These are phyloP conservation scores for Psephotus haematonotus DNA, from an alignment of 2,113 vertebrate genomes.

Conservation along the genomic window DNA sequence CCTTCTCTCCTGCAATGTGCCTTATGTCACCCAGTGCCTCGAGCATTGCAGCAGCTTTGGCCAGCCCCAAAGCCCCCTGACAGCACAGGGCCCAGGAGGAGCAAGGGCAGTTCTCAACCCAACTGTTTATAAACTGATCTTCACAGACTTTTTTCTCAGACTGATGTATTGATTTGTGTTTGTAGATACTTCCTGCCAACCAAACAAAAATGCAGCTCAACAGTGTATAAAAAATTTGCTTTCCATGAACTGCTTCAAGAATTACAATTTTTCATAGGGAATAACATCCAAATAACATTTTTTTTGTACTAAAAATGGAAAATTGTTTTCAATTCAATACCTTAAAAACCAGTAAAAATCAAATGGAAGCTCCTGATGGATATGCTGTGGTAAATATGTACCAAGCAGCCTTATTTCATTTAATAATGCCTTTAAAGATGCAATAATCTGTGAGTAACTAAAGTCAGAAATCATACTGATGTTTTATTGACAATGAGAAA, in stretches of 20 bases:
- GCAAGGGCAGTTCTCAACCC: accelerated
- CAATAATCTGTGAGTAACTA: neutral
- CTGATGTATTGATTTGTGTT: neutral
- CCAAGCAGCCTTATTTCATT: neutral
- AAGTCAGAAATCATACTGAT: neutral
- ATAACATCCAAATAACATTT: neutral
- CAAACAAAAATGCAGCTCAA: neutral
- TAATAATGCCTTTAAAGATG: neutral
- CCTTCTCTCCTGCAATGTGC: neutral
- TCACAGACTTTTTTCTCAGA: neutral
- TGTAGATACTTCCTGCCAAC: neutral
- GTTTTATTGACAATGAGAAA: neutral
- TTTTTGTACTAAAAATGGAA: neutral
- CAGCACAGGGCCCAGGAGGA: neutral
- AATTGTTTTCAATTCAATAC: neutral
- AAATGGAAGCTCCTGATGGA: neutral
- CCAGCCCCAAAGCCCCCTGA: neutral
- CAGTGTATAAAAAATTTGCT: neutral
- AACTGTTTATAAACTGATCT: neutral
- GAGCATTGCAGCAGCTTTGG: neutral
- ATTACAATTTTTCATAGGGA: neutral
- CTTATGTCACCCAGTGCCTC: neutral
- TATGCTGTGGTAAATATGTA: neutral
- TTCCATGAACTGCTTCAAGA: neutral
- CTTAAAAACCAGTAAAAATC: neutral